These are phyloP conservation scores for Philonicus albiceps DNA, from an alignment of 2,888 invertebrate genomes.

Conservation along the genomic window DNA sequence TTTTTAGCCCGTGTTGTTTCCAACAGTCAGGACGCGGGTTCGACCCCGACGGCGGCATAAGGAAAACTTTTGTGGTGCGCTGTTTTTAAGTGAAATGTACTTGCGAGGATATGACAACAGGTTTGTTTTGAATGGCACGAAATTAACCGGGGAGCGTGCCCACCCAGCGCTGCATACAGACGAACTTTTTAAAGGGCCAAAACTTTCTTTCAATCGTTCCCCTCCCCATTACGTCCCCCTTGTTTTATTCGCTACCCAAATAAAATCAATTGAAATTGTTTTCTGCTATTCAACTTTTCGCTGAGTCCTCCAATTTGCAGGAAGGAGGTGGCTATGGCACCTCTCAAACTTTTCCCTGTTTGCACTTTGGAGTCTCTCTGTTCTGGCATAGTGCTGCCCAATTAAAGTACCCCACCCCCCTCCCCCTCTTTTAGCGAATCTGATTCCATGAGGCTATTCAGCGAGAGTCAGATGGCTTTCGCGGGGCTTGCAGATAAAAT, in stretches of 20 bases:
- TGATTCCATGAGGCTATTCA: neutral
- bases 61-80: neutral
- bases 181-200: neutral
- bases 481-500: neutral
- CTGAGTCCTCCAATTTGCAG: neutral
- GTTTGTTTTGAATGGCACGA: constrained; percentile 21
- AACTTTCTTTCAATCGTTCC: neutral
- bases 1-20: neutral
- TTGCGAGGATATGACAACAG: neutral
- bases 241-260: neutral
- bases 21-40: neutral
- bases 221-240: neutral
- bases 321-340: neutral
- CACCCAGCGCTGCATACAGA: neutral
- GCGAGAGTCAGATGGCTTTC: neutral
- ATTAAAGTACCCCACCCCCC: neutral
- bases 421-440: no score
- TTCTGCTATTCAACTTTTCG: neutral
- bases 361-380: neutral
- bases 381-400: neutral
- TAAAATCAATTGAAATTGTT: neutral
- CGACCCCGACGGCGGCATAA: neutral
- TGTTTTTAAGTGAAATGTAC: neutral
- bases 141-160: neutral
- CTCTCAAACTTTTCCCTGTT: neutral